Conservation (phyloP, 2,113 vertebrate species). For the Glareola pratincola region DNA sequence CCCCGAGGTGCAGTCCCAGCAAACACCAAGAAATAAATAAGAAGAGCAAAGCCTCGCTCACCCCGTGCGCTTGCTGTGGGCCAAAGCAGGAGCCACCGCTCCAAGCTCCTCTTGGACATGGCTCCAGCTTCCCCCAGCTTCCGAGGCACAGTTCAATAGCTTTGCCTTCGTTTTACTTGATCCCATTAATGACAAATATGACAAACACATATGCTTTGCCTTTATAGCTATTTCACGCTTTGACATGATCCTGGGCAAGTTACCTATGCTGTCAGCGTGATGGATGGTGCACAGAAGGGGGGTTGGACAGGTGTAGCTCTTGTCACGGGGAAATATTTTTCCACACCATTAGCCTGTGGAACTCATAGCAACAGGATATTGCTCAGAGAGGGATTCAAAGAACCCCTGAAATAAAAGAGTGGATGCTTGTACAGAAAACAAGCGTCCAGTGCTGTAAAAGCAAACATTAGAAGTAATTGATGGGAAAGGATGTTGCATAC, state of each 20-base stretch:
- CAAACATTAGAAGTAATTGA: neutral
- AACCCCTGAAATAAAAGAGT: neutral
- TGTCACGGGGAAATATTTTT: constrained; percentile 59
- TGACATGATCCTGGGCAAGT: constrained; percentile 46
- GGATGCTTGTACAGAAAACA: neutral
- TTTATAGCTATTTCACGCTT: constrained; percentile 65
- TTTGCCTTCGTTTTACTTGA: constrained; percentile 46
- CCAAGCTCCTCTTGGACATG: neutral
- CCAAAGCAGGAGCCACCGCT: neutral
- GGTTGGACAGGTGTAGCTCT: constrained; percentile 60
- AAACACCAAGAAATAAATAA: neutral
- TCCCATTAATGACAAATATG: constrained; percentile 50
- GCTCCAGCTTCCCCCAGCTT: neutral
- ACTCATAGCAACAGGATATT: constrained; percentile 53
- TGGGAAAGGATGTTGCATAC: neutral
- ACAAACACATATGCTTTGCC: constrained; percentile 51
- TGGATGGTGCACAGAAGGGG: constrained; percentile 38
- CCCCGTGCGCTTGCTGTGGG: rapidly evolving
- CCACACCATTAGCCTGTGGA: constrained; percentile 60
- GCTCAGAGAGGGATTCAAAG: neutral
- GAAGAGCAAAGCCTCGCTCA: neutral
- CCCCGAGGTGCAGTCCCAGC: neutral
- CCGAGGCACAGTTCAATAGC: constrained; percentile 8
- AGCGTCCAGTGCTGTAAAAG: neutral
- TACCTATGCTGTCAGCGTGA: constrained; percentile 52